Conservation (phyloP, 1,140 invertebrate genomes). For the Drosophila trapezifrons region DNA sequence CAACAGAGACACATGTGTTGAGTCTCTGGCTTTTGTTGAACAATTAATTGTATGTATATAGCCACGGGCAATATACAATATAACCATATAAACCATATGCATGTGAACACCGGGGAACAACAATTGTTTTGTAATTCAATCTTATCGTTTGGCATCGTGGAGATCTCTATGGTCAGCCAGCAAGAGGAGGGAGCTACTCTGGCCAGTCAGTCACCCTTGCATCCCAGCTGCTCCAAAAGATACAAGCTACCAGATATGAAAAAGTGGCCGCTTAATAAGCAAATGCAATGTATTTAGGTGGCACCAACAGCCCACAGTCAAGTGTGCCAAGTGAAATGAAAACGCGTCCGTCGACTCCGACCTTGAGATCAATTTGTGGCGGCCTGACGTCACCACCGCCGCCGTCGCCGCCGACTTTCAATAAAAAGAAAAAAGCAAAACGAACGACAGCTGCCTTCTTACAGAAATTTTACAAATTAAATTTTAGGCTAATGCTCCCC, state of each 20-base stretch:
- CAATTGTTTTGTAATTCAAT: conserved; percentile 79
- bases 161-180: conserved; percentile 33
- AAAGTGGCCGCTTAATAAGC: conserved; percentile 30
- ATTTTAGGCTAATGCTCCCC: conserved; percentile 47
- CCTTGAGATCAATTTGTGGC: conserved; percentile 77
- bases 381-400: conserved; percentile 64
- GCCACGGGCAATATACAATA: conserved; percentile 22
- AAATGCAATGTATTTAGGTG: conserved; percentile 60
- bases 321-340: conserved; percentile 80
- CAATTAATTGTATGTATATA: conserved; percentile 61
- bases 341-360: conserved; percentile 67
- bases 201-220: conserved; percentile 28
- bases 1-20: conserved; percentile 44
- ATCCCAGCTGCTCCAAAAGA: conserved; percentile 17
- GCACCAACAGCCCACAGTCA: conserved; percentile 43
- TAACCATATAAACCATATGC: conserved; percentile 14
- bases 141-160: conserved; percentile 69
- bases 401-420: conserved; percentile 40
- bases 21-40: conserved; percentile 57
- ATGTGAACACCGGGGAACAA: conserved; percentile 25
- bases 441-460: conserved; percentile 62
- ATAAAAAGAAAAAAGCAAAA: conserved; percentile 27
- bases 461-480: conserved; percentile 39
- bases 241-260: conserved; percentile 16
- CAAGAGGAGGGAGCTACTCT: conserved; percentile 4